Percentiles rank a stretch among this genome's conserved stretches.
phyloP scores from a whole-genome alignment of 2,797 vertebrate species.

The Mormyrus hasselquistii region DNA sequence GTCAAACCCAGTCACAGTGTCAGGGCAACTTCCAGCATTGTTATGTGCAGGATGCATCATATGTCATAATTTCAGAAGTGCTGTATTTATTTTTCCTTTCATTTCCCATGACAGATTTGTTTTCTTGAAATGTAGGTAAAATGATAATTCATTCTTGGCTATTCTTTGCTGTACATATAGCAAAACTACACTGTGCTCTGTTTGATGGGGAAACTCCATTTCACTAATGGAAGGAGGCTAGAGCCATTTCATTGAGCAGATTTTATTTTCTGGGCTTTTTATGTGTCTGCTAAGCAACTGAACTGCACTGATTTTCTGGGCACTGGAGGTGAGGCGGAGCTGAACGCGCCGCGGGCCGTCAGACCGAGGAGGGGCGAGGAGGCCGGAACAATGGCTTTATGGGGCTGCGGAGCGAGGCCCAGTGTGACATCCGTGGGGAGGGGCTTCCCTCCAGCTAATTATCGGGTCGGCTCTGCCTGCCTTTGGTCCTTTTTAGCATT shows the following conservation, averaged over 20 bases:
- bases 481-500: conserved; percentile 63
- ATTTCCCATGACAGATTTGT: background rate
- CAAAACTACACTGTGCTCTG: background rate
- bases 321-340: conserved; percentile 26
- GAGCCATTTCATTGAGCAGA: background rate
- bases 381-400: conserved; percentile 41
- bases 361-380: conserved; percentile 21
- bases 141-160: background rate
- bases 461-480: conserved; percentile 60
- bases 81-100: background rate
- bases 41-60: background rate
- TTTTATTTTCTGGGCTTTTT: background rate
- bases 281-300: background rate
- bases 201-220: background rate
- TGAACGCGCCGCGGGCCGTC: conserved; percentile 13
- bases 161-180: background rate
- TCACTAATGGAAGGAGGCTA: background rate
- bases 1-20: background rate
- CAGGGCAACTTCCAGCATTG: background rate
- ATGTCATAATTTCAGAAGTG: background rate
- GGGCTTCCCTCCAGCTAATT: conserved; percentile 50
- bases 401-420: conserved; percentile 24
- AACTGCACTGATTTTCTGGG: conserved; percentile 1
- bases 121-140: background rate
- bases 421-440: conserved; percentile 28